Evolutionary conservation across 2,888 invertebrate species (phyloP).

Genomic region (Pomacea canaliculata): DNA sequence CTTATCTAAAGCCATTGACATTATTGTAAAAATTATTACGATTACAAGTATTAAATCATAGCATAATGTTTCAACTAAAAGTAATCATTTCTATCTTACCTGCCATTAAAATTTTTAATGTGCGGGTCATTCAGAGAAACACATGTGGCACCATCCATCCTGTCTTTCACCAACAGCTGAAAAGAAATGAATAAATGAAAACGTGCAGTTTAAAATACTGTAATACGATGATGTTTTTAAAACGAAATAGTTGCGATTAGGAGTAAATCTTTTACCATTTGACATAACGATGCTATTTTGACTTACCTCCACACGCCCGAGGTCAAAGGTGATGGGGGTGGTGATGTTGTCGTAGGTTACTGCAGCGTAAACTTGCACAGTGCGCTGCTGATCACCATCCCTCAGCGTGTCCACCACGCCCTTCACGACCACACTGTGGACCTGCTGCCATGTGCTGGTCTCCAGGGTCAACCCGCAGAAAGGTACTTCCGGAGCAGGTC

Average conservation of each 20-base stretch:
- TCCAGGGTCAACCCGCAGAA: conserved; percentile 37
- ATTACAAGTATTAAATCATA: neutral
- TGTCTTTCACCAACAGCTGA: conserved; percentile 52
- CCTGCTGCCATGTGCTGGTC: conserved; percentile 20
- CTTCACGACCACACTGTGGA: conserved; percentile 31
- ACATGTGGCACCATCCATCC: conserved; percentile 45
- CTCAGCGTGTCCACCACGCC: conserved; percentile 42
- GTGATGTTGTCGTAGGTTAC: conserved; percentile 24
- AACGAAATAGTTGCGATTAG: no score
- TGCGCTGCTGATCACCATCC: conserved; percentile 41
- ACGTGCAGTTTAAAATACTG: no score
- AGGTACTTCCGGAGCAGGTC: conserved; percentile 13
- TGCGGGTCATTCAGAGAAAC: conserved; percentile 60
- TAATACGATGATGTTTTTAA: no score
- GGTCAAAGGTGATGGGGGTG: neutral
- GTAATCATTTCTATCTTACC: conserved; percentile 25
- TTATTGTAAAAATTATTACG: neutral
- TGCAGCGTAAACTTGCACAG: conserved; percentile 31
- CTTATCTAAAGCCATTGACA: neutral
- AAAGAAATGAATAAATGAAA: conserved; percentile 9
- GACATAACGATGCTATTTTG: no score
- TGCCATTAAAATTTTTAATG: conserved; percentile 48
- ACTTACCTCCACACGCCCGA: conserved; percentile 33
- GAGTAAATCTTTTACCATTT: no score
- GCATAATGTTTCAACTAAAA: neutral